Conservation (phyloP, 1,140 invertebrate species). For the Ditylenchus dipsaci region DNA sequence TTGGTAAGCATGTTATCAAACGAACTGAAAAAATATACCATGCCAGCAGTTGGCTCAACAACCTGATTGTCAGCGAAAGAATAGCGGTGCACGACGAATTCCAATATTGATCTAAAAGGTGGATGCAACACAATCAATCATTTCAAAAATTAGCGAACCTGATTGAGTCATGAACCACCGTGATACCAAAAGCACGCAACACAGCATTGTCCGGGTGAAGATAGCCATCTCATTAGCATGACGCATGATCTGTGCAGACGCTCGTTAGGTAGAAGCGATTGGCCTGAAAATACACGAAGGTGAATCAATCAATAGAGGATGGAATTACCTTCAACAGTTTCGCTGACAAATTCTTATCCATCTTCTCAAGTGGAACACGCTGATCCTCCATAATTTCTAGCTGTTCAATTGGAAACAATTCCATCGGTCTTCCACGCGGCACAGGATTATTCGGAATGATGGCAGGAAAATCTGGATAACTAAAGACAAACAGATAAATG, state of each 20-base stretch:
- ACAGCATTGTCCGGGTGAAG: conserved; percentile 24
- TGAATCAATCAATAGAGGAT: background rate
- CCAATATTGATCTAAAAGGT: conserved; percentile 22
- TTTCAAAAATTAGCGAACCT: background rate
- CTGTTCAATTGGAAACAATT: conserved; percentile 28
- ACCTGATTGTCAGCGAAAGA: conserved; percentile 35
- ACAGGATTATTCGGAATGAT: conserved; percentile 29
- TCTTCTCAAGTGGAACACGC: conserved; percentile 31
- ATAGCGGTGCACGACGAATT: conserved; percentile 19
- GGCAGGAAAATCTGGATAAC: conserved; percentile 24
- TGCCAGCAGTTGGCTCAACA: conserved; percentile 22
- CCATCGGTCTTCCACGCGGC: conserved; percentile 16
- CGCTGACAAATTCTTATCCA: conserved; percentile 20
- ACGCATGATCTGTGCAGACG: conserved; percentile 28
- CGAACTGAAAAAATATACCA: conserved; percentile 18
- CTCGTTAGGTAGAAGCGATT: conserved; percentile 24
- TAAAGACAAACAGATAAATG: background rate
- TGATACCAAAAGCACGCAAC: conserved; percentile 25
- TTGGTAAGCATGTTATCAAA: background rate
- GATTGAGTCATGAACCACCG: conserved; percentile 18
- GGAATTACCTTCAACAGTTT: conserved; percentile 16
- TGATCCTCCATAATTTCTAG: conserved; percentile 36
- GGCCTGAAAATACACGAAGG: conserved; percentile 12
- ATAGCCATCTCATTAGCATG: conserved; percentile 26
- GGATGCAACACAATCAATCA: too few relatives aligned